Evolutionary conservation across 1,140 invertebrate species (phyloP).

Genomic region (Venturia canescens): DNA sequence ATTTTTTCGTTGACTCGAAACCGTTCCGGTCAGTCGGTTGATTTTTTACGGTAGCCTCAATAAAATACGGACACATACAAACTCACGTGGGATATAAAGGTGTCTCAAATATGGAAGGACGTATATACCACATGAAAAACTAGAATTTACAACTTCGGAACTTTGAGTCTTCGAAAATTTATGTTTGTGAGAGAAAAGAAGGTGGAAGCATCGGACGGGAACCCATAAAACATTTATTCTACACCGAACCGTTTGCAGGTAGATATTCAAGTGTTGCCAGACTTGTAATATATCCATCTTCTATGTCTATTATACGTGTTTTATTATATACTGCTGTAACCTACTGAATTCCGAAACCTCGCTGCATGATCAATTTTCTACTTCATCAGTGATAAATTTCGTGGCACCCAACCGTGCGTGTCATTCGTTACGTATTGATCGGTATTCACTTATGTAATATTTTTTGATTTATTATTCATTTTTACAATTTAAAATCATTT

Average conservation of each 20-base stretch:
- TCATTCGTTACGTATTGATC: too few species aligned
- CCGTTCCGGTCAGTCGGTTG: conserved; percentile 49
- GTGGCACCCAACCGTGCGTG: too few species aligned
- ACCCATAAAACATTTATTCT: conserved; percentile 8
- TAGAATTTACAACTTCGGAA: neutral
- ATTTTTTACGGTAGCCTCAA: conserved; percentile 64
- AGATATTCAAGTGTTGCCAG: neutral
- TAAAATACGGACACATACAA: neutral
- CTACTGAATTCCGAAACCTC: neutral
- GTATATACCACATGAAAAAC: neutral
- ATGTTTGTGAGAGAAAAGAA: neutral
- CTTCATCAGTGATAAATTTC: neutral
- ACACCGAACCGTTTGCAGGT: neutral
- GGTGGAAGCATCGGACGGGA: neutral
- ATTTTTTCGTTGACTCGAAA: conserved; percentile 19
- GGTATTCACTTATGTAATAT: too few species aligned
- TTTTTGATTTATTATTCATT: too few species aligned
- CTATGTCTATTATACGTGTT: neutral
- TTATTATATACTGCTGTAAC: neutral
- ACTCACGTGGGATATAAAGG: neutral
- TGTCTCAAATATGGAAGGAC: neutral
- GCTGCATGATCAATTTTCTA: conserved; percentile 15
- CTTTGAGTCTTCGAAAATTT: neutral
- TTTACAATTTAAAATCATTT: too few species aligned
- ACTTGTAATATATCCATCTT: conserved; percentile 27